Evolutionary conservation across 1,140 invertebrate species (phyloP).

Genomic region (Thrips palmi): DNA sequence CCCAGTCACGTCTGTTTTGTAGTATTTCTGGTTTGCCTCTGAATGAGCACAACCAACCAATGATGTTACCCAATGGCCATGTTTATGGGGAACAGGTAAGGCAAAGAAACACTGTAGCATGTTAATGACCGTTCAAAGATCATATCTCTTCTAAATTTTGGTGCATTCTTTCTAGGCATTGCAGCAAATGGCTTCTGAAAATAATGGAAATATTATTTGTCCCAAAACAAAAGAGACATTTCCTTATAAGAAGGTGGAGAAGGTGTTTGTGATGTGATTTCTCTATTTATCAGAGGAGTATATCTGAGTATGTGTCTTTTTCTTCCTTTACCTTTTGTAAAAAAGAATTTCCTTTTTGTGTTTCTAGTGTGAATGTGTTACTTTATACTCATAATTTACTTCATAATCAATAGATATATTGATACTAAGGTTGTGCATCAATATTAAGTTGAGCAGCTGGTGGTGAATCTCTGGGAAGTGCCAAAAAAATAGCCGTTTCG

Average conservation of each 20-base stretch:
- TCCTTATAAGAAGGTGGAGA: conserved; percentile 75
- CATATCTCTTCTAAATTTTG: conserved; percentile 9
- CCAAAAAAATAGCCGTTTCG: no score
- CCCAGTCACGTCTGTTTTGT: conserved; percentile 84
- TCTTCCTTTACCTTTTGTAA: no score
- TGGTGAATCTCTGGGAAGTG: no score
- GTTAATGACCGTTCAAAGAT: conserved; percentile 3
- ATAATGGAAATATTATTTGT: conserved; percentile 74
- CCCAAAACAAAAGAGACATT: conserved; percentile 82
- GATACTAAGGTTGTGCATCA: no score
- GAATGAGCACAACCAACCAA: conserved; percentile 93
- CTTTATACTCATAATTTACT: no score
- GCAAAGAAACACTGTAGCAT: conserved; percentile 7
- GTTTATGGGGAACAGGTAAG: conserved; percentile 89
- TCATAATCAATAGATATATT: no score
- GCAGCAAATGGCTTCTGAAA: conserved; percentile 71
- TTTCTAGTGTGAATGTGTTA: no score
- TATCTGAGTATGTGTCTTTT: not conserved
- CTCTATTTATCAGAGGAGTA: no score
- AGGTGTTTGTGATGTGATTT: conserved; percentile 86
- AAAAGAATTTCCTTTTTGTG: no score
- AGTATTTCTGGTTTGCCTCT: conserved; percentile 79
- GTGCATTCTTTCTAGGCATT: conserved; percentile 42
- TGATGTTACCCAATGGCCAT: conserved; percentile 96
- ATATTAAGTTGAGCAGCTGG: no score